Conservation (phyloP, 2,888 invertebrate species). For the Lasioglossum villosulum region DNA sequence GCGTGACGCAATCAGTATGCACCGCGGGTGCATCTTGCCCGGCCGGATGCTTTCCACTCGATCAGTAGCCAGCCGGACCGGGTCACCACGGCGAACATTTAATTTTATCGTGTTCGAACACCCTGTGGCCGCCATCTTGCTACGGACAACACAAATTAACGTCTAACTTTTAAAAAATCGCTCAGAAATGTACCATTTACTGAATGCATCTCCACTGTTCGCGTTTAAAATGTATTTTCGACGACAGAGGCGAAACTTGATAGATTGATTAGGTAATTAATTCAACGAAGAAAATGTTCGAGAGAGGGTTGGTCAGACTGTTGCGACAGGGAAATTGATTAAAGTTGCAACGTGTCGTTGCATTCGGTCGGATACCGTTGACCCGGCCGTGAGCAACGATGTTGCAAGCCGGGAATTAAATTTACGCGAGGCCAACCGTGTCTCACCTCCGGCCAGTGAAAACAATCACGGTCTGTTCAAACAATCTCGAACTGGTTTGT, state of each 20-base stretch:
- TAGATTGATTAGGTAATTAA: not conserved
- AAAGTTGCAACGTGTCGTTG: slow-evolving; percentile 13
- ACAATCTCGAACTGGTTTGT: slow-evolving; percentile 8
- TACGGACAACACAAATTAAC: no score
- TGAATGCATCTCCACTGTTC: no score
- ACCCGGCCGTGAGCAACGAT: slow-evolving; percentile 21
- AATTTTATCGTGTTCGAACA: slow-evolving; percentile 57
- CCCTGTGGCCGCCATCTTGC: not conserved
- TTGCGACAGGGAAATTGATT: not conserved
- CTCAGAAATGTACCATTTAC: no score
- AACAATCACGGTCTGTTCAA: slow-evolving; percentile 28
- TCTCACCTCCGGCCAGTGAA: not conserved
- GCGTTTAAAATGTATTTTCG: not conserved
- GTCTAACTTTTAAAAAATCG: no score
- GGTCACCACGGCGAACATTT: slow-evolving; percentile 55
- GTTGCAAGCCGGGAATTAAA: slow-evolving; percentile 30
- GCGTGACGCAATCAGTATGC: slow-evolving; percentile 63
- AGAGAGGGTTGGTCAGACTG: not conserved
- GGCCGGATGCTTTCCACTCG: slow-evolving; percentile 47
- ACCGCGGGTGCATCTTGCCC: slow-evolving; percentile 49
- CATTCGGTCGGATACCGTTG: slow-evolving; percentile 23
- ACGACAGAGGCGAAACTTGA: not conserved
- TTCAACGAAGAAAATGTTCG: not conserved
- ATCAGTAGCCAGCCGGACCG: slow-evolving; percentile 40
- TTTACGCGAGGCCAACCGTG: not conserved